These are phyloP conservation scores for Actias luna DNA, from an alignment of 2,888 invertebrate genomes.

Conservation along the genomic window DNA sequence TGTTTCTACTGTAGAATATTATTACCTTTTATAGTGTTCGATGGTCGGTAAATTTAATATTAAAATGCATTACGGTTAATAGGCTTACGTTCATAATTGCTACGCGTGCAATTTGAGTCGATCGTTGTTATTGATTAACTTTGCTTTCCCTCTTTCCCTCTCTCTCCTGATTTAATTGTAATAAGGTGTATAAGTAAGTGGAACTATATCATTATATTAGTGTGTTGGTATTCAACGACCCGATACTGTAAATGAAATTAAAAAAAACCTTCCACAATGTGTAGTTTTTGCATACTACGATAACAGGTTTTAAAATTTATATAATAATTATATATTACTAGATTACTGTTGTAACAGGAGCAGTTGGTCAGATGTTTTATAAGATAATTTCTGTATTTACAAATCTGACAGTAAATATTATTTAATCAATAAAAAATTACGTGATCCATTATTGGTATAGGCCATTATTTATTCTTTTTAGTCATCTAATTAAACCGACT, in stretches of 20 bases:
- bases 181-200: neutral
- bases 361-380: too few relatives aligned
- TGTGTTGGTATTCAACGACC: neutral
- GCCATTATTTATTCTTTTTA: too few relatives aligned
- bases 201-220: neutral
- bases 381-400: too few relatives aligned
- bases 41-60: neutral
- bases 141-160: neutral
- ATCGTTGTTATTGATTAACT: neutral
- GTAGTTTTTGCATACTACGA: neutral
- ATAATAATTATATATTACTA: too few relatives aligned
- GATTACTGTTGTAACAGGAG: too few relatives aligned
- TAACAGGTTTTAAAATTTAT: too few relatives aligned
- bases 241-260: neutral
- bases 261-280: neutral
- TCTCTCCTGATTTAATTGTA: neutral
- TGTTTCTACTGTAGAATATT: neutral
- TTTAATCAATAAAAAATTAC: too few relatives aligned
- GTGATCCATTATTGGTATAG: too few relatives aligned
- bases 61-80: conserved; percentile 1
- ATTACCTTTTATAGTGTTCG: neutral
- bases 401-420: too few relatives aligned
- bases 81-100: neutral
- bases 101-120: neutral
- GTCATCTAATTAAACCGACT: too few relatives aligned